phyloP scores from a whole-genome alignment of 2,113 vertebrate species.

The Tetrax tetrax region DNA sequence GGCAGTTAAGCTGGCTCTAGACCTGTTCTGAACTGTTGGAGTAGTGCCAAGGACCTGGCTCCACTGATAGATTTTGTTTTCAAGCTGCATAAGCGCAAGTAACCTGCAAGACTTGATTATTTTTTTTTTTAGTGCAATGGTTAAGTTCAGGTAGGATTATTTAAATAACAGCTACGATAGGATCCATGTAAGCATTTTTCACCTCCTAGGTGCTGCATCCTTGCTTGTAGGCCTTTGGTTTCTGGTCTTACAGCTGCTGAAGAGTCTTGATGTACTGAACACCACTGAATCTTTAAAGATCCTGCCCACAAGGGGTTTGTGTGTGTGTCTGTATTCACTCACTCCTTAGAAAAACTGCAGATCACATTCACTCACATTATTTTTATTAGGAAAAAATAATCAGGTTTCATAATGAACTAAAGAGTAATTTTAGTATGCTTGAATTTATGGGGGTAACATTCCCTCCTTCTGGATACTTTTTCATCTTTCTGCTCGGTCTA shows the following conservation, averaged over 20 bases:
- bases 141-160: conserved; percentile 28
- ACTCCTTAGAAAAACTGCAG: background rate
- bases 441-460: background rate
- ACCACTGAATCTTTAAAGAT: background rate
- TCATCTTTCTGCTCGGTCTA: background rate
- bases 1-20: conserved; percentile 40
- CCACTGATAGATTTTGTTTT: conserved; percentile 61
- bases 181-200: background rate
- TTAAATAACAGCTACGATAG: background rate
- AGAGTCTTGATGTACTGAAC: background rate
- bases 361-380: background rate
- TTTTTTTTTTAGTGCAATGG: background rate
- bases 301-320: background rate
- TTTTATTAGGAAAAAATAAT: background rate
- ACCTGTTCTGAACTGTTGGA: conserved; percentile 7
- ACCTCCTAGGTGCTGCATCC: background rate
- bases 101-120: conserved; percentile 25
- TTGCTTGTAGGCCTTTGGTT: background rate
- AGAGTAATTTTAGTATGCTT: background rate
- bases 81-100: background rate
- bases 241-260: background rate
- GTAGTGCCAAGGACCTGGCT: conserved; percentile 32
- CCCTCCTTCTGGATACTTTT: background rate
- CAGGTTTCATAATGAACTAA: background rate
- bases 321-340: background rate